Evolutionary conservation across 2,113 vertebrate species (phyloP), one percentile per base, ranked within the genome.

Genomic region (Mesoclemmys tuberculata): DNA sequence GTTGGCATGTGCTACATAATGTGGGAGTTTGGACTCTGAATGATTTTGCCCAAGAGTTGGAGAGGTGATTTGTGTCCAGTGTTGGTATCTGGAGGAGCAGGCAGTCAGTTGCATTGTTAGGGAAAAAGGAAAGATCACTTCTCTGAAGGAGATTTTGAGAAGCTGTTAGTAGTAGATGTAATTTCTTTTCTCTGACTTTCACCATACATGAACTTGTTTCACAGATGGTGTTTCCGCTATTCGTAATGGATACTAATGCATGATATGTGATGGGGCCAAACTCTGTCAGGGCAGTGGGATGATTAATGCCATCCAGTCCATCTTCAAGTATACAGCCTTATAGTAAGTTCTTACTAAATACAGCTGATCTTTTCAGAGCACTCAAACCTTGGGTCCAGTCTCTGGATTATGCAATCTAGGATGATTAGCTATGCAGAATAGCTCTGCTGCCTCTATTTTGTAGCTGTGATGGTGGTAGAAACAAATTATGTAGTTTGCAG

Each of bases 341-440:
- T n/a, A 49, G 4, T 0, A 1, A 55, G 16, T 75, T 94, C 35
- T 52, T 71, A 0, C 21, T 80, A 0, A 8, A 21, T 6, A 2
- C 8, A 68, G 35, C 8, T 94, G 46, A 84, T 61, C 5, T 80
- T 90, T 74, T 41, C 38, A 61, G 29, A 61, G 58, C 29, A 61
- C 58, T 61, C 29, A 35, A 29, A 31, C 29, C n/a, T 38, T 74
- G 68, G 35, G n/a, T 41, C n/a, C n/a, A 74, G 68, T 3, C 4
- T 68, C 61, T 22, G 21, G 21, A 3, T 74, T 38, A 41, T 74
- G 68, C 19, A 71, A 11, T 71, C 35, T 71, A 18, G 8, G n/a
- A 21, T 46, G 41, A 13, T 35, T 90, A 90, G 49, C 78, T 86
- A 16, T 4, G 13, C 79, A 24, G 64, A 0, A 0, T 19, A 55